phyloP scores from a whole-genome alignment of 2,797 vertebrate genomes.

The Triplophysa bombifrons region DNA sequence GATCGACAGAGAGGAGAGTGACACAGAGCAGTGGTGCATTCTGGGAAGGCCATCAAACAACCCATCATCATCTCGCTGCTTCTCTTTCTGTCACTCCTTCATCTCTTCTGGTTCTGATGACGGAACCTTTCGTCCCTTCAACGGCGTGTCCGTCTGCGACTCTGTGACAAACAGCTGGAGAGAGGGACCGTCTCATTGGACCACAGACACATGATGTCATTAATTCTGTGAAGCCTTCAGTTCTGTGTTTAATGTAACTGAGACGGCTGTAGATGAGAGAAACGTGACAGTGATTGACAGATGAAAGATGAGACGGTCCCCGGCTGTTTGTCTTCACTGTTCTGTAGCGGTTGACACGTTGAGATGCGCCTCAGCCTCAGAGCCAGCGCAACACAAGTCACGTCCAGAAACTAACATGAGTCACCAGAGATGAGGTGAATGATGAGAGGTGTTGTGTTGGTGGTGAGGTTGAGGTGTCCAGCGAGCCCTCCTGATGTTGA shows the following conservation, averaged over 20 bases:
- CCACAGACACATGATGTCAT: neutral
- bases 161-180: slow-evolving; percentile 79
- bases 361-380: slow-evolving; percentile 80
- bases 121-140: slow-evolving; percentile 90
- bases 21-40: neutral
- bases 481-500: slow-evolving; percentile 74
- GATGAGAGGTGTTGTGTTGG: slow-evolving; percentile 31
- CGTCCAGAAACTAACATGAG: too few relatives aligned
- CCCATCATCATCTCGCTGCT: slow-evolving; percentile 20
- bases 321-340: slow-evolving; percentile 86
- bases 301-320: slow-evolving; percentile 65
- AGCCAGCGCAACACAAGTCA: slow-evolving; percentile 36
- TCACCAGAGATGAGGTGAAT: too few relatives aligned
- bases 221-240: neutral
- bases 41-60: slow-evolving; percentile 1
- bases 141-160: slow-evolving; percentile 86
- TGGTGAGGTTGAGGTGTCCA: slow-evolving; percentile 77
- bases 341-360: slow-evolving; percentile 92
- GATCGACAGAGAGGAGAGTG: neutral
- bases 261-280: too few relatives aligned
- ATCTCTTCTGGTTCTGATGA: slow-evolving; percentile 60
- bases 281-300: neutral
- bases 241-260: neutral
- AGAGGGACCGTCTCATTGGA: slow-evolving; percentile 69
- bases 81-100: slow-evolving; percentile 26